Conservation (phyloP, 2,888 invertebrate genomes). For the Polydrusus tereticollis region DNA sequence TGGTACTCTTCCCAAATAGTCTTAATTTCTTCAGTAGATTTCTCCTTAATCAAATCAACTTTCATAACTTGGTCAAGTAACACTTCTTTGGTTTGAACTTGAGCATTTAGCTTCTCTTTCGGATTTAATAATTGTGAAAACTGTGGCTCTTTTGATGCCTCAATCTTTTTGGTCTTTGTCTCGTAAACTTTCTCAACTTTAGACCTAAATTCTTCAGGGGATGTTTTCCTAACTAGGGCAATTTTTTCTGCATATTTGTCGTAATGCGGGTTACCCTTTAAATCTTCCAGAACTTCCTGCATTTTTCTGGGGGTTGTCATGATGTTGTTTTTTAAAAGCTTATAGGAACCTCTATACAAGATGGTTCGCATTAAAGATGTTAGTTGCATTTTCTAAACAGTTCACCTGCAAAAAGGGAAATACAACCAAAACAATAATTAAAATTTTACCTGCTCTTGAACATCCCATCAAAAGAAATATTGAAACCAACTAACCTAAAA, state of each 20-base stretch:
- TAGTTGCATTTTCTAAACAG: conserved; percentile 51
- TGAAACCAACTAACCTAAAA: too few relatives aligned
- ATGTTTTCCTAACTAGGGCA: conserved; percentile 78
- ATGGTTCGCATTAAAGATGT: conserved; percentile 54
- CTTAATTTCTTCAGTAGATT: conserved; percentile 78
- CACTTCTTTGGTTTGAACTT: conserved; percentile 62
- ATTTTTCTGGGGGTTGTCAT: conserved; percentile 65
- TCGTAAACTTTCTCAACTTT: conserved; percentile 72
- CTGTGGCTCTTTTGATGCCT: conserved; percentile 67
- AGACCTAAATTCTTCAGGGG: conserved; percentile 80
- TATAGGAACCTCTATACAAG: conserved; percentile 50
- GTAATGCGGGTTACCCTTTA: conserved; percentile 81
- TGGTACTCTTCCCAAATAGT: conserved; percentile 87
- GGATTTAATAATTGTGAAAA: conserved; percentile 77
- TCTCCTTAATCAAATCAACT: conserved; percentile 79
- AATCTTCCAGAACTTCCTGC: conserved; percentile 71
- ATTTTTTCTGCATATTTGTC: conserved; percentile 87
- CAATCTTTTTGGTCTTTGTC: conserved; percentile 65
- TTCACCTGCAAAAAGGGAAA: neutral
- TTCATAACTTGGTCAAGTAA: conserved; percentile 81
- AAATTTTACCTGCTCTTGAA: too few relatives aligned
- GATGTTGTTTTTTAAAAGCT: conserved; percentile 57
- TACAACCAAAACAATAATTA: too few relatives aligned
- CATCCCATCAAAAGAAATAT: too few relatives aligned
- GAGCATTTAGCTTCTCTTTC: conserved; percentile 66